Evolutionary conservation across 2,113 vertebrate genomes (phyloP).

Genomic region (Paramormyrops kingsleyae): DNA sequence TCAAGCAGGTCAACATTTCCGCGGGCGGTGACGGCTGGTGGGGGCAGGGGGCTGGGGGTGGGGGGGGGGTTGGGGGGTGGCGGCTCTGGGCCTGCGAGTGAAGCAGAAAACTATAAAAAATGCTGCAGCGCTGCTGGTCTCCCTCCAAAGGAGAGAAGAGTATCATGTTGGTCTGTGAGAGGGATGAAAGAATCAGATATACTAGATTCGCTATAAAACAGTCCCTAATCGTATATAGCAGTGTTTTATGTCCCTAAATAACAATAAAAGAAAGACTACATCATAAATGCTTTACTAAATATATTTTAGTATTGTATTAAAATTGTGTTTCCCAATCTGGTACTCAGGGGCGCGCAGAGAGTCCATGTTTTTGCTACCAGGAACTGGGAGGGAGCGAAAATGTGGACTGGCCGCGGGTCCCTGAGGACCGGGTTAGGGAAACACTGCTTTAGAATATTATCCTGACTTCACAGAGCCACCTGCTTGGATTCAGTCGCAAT

Average conservation of each 20-base stretch:
- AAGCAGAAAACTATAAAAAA: not conserved
- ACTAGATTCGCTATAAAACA: not conserved
- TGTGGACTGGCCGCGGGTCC: not conserved
- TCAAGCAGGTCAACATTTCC: not conserved
- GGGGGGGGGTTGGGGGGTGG: no score
- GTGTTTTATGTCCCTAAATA: not conserved
- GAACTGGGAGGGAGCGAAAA: not conserved
- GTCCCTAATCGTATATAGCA: not conserved
- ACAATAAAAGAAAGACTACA: not conserved
- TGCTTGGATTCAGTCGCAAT: not conserved
- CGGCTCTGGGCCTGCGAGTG: not conserved
- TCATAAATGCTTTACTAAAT: not conserved
- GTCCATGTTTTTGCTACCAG: not conserved
- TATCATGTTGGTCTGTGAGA: not conserved
- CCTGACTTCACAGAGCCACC: not conserved
- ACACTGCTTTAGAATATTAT: not conserved
- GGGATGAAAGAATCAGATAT: not conserved
- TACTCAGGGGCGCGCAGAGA: not conserved
- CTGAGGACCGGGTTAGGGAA: not conserved
- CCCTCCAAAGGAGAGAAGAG: not conserved
- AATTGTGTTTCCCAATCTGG: not conserved
- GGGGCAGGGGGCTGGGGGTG: not conserved
- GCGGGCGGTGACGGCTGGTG: not conserved
- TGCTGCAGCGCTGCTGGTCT: not conserved
- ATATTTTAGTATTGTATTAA: not conserved